These are phyloP conservation scores for Anguilla obscura DNA, from an alignment of 2,797 vertebrate genomes.

Conservation along the genomic window DNA sequence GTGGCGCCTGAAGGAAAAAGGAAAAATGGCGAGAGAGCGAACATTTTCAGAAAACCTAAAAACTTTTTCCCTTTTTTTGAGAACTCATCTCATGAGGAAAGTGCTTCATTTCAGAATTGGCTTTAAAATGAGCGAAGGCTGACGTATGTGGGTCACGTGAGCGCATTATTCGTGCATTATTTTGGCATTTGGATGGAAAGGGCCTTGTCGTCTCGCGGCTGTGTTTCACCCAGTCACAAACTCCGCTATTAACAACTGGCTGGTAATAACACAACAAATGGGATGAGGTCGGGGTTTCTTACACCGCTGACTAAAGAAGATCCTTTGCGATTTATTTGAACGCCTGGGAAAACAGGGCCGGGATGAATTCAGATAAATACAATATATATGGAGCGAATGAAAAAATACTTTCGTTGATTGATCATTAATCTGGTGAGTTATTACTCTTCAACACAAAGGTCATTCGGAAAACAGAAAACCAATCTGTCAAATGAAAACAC, in stretches of 20 bases:
- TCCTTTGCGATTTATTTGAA: slow-evolving; percentile 28
- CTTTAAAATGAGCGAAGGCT: slow-evolving; percentile 51
- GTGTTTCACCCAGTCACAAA: slow-evolving; percentile 37
- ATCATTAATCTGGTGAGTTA: slow-evolving; percentile 82
- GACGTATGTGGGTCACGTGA: slow-evolving; percentile 59
- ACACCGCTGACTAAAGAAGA: slow-evolving; percentile 42
- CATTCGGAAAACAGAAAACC: slow-evolving; percentile 67
- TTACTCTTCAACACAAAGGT: slow-evolving; percentile 77
- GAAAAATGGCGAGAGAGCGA: slow-evolving; percentile 32
- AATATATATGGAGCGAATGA: slow-evolving; percentile 60
- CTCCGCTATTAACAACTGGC: slow-evolving; percentile 41
- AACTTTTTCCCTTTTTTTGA: slow-evolving; percentile 31
- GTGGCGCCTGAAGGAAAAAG: slow-evolving; percentile 28
- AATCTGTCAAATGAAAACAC: slow-evolving; percentile 71
- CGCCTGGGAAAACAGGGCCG: slow-evolving; percentile 36
- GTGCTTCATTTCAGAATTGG: slow-evolving; percentile 43
- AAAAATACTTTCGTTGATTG: slow-evolving; percentile 69
- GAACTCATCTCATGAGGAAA: slow-evolving; percentile 30
- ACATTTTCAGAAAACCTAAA: slow-evolving; percentile 31
- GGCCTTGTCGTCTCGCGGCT: slow-evolving; percentile 37
- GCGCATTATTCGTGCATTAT: slow-evolving; percentile 50
- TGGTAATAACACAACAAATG: slow-evolving; percentile 52
- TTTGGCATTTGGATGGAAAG: slow-evolving; percentile 46
- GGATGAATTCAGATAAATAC: slow-evolving; percentile 46
- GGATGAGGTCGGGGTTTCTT: slow-evolving; percentile 45